Evolutionary conservation across 2,888 invertebrate genomes (phyloP).

Genomic region (Microctonus brassicae): DNA sequence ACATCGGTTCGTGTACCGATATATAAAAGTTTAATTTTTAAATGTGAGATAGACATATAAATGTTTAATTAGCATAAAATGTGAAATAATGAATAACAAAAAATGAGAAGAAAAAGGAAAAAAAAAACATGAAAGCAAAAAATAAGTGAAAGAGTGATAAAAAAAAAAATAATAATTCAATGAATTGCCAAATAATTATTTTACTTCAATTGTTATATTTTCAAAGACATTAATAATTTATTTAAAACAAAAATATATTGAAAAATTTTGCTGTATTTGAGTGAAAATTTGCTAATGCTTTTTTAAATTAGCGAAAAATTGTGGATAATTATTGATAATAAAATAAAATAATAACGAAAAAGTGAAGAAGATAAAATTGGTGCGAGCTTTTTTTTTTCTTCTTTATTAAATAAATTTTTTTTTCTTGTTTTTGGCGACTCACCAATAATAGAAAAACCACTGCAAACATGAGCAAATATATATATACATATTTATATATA

Average conservation of each 20-base stretch:
- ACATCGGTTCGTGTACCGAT: slow-evolving; percentile 17
- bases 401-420: too few relatives aligned
- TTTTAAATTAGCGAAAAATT: neutral
- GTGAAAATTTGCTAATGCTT: too few relatives aligned
- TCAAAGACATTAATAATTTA: neutral
- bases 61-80: slow-evolving; percentile 3
- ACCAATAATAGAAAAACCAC: slow-evolving; percentile 41
- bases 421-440: slow-evolving; percentile 24
- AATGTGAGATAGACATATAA: neutral
- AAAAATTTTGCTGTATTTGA: neutral
- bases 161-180: slow-evolving; percentile 17
- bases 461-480: too few relatives aligned
- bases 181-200: slow-evolving; percentile 12
- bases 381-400: neutral
- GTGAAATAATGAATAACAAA: too few relatives aligned
- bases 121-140: neutral
- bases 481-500: too few relatives aligned
- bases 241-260: neutral
- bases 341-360: neutral
- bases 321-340: neutral
- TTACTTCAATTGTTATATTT: neutral
- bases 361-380: neutral
- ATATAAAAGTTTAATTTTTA: slow-evolving; percentile 7
- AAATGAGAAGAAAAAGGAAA: neutral
- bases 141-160: neutral